Evolutionary conservation across 2,797 vertebrate species (phyloP).

Genomic region (Eupleurogrammus muticus): DNA sequence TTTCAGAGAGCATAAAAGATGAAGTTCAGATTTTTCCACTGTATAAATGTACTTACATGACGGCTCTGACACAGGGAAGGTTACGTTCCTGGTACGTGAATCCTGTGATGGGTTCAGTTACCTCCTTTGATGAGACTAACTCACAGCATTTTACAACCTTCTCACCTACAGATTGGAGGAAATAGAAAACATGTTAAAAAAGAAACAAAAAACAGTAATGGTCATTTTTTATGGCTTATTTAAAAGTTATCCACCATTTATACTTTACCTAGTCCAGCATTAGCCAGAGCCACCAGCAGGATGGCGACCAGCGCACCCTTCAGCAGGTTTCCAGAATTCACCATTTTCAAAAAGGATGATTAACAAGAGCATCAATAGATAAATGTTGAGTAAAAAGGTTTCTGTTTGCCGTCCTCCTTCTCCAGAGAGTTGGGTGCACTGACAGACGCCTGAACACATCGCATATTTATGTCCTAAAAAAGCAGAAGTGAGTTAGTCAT

Average conservation of each 20-base stretch:
- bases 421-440: constrained; percentile 32
- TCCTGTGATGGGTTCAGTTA: constrained; percentile 33
- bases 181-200: no score
- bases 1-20: not conserved
- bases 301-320: constrained; percentile 31
- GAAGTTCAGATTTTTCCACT: not conserved
- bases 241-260: not conserved
- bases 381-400: not conserved
- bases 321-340: constrained; percentile 14
- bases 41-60: constrained; percentile 72
- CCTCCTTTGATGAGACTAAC: not conserved
- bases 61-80: constrained; percentile 64
- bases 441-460: not conserved
- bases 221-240: not conserved
- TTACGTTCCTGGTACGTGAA: not conserved
- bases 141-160: constrained; percentile 70
- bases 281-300: constrained; percentile 23
- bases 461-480: constrained; percentile 39
- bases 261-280: constrained; percentile 9
- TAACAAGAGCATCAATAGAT: not conserved
- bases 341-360: constrained; percentile 34
- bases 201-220: not conserved
- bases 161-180: constrained; percentile 15
- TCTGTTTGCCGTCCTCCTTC: constrained; percentile 10
- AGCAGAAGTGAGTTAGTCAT: constrained; percentile 58